Evolutionary conservation across 2,797 vertebrate genomes (phyloP), one percentile per base, ranked within the genome.

Genomic region (Halcyon smyrnensis): DNA sequence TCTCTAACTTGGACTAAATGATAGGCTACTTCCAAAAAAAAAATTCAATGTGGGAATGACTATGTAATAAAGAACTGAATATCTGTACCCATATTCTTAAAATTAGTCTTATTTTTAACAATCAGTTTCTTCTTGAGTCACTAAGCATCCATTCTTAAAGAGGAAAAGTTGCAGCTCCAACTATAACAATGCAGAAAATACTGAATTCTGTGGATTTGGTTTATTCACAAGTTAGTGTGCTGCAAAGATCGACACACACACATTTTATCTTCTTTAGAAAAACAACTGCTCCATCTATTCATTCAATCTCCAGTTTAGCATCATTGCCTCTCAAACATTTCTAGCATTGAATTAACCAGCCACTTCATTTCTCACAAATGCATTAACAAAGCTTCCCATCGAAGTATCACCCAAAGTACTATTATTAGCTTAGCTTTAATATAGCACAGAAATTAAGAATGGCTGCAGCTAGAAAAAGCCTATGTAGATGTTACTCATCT

Each of bases 371-470:
- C 59, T 74, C 64, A 21, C 32, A 77, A 89, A 83, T 6, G 39
- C 30, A 84, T 86, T 81, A 79, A 57, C 57, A 80, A 92, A 80
- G 68, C 43, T 90, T 62, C 60, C 41, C 68, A 92, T 90, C 85
- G 89, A 77, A 94, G 75, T n/a, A 90, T 80, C 86, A 92, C 56
- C 70, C 67, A 28, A 81, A 84, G 43, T 50, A 76, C 77, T 77
- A 93, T 90, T 87, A 92, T 93, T 92, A 95, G 78, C 51, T 91
- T 28, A 41, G 56, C 60, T 94, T 95, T 89, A 94, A 95, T 60
- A 77, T 19, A 80, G 67, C 75, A 71, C 6, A 89, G 81, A 92
- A 94, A 96, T 90, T 77, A 81, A 54, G 84, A 89, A 74, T 19
- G 75, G 70, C 50, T 87, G 68, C 86, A 90, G 84, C 53, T 68